Conservation (phyloP, 2,888 invertebrate species). For the Tipula lateralis region DNA sequence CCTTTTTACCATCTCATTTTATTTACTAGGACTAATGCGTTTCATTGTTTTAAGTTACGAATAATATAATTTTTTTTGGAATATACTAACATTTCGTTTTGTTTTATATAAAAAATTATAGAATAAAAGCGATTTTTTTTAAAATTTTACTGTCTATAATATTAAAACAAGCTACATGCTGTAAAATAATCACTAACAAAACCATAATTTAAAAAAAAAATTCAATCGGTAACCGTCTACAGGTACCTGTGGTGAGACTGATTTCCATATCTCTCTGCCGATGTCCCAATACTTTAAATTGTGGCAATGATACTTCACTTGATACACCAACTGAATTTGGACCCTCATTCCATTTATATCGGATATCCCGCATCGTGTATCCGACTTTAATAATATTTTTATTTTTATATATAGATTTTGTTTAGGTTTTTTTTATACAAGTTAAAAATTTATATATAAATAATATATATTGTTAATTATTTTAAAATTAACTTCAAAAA, state of each 20-base stretch:
- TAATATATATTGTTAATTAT: neutral
- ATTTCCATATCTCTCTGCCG: conserved; percentile 94
- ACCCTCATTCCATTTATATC: conserved; percentile 95
- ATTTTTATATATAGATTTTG: conserved; percentile 25
- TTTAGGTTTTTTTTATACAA: neutral
- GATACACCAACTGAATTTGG: conserved; percentile 93
- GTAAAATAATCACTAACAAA: neutral
- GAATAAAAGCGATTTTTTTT: neutral
- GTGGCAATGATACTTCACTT: conserved; percentile 93
- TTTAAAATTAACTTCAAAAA: conserved; percentile 6
- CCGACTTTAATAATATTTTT: conserved; percentile 63
- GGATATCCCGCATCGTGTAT: conserved; percentile 97
- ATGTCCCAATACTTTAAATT: conserved; percentile 96
- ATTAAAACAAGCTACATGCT: neutral
- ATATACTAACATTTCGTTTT: neutral
- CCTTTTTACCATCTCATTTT: no score
- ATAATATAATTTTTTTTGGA: no score
- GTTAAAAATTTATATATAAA: neutral
- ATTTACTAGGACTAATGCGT: no score
- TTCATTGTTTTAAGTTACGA: no score
- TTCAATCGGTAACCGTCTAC: conserved; percentile 51
- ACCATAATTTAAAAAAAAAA: conserved; percentile 9
- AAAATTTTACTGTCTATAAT: neutral
- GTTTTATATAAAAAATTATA: neutral
- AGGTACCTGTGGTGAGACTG: conserved; percentile 92